Base-by-base conservation (phyloP, 2,888 invertebrate genomes). In the Andrena haemorrhoa region DNA sequence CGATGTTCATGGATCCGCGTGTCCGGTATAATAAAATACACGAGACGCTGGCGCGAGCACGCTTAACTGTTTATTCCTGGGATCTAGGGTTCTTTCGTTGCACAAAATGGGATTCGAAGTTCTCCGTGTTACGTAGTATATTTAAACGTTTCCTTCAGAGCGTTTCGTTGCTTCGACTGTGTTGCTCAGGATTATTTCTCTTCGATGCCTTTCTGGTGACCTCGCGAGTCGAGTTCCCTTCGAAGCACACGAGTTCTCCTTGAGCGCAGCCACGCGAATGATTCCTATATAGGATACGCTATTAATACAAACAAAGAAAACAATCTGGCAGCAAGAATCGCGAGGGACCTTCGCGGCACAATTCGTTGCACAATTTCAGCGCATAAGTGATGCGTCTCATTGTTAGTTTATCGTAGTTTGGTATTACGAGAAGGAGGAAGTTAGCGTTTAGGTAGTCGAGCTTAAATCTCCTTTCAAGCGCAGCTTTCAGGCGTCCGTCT, bases 291-390 rank as follows among this genome's bases (percentile, higher is more conserved):
- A 20, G 23, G 10, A 26, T 4, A 12, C 23, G 23, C n/a, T 51
- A 51, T 51, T 56, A 56, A 56, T 41, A 41, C 41, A 41, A 41
- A 41, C 4, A 26, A 23, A 26, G 23, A 26, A 26, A 20, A 56
- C 20, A 51, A 51, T 20, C 51, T 51, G 51, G 20, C 51, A 51
- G 51, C 51, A 51, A 20, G 51, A 51, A n/a, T 51, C 51, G 51
- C 23, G 56, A 20, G 56, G 10, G 23, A 20, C 23, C 23, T 26
- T 56, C 23, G 20, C 12, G 23, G 56, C 23, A 23, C 20, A 56
- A 56, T 56, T 56, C 23, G 56, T 56, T 56, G 56, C 77, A 66
- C 47, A 76, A 66, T 51, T 79, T 35, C 56, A 65, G 75, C 69
- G 23, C 6, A 51, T 16, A 12, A 65, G 33, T 33, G n/a, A 47